phyloP scores from a whole-genome alignment of 37 sponge, comb jelly and placozoan genomes.

The Tethya wilhelma region DNA sequence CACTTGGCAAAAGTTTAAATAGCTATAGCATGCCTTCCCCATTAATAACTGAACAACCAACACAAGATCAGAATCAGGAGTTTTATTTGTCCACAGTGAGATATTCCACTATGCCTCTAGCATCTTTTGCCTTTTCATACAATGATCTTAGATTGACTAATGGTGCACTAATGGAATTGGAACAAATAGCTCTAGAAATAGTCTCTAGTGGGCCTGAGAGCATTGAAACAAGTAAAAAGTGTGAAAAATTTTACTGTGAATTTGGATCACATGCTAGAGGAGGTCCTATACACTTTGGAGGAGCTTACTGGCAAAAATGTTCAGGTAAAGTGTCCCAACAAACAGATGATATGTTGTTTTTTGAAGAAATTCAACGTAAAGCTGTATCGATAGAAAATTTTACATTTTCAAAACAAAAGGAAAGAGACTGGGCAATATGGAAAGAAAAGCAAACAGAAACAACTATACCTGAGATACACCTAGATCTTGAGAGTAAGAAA shows the following conservation, averaged over 20 bases:
- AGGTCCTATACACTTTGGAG: slow-evolving; percentile 29
- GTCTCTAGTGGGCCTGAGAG: neutral
- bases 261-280: slow-evolving; percentile 19
- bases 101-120: neutral
- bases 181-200: neutral
- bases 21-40: too few species aligned
- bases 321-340: neutral
- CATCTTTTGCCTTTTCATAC: neutral
- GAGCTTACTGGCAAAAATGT: neutral
- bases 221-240: neutral
- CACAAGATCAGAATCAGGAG: too few species aligned
- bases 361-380: neutral
- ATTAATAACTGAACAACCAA: too few species aligned
- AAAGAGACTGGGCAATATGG: too few species aligned
- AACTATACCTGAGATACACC: neutral
- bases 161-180: slow-evolving; percentile 4
- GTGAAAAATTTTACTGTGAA: slow-evolving; percentile 15
- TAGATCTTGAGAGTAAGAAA: neutral
- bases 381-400: neutral
- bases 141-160: neutral
- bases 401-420: neutral
- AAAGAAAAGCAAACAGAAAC: neutral
- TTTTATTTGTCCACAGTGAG: neutral
- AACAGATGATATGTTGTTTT: neutral
- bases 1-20: too few species aligned